A percentile compares a stretch with the other conserved stretches of the same genome.
Conservation (phyloP, 2,888 invertebrate genomes). For the Chrysomela aeneicollis region DNA sequence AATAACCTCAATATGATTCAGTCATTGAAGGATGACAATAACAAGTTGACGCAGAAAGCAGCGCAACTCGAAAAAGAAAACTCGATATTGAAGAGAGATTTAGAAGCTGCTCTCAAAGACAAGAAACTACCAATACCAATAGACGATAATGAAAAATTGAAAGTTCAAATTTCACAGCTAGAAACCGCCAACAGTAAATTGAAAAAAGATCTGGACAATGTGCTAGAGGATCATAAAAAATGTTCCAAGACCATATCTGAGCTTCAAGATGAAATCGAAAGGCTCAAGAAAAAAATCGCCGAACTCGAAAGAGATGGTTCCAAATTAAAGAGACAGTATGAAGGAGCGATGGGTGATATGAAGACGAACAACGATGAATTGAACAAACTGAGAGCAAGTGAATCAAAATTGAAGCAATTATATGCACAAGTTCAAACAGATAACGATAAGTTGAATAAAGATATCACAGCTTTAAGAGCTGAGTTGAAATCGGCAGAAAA, state of each 20-base stretch:
- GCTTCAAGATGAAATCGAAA: constrained; percentile 30
- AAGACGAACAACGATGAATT: constrained; percentile 34
- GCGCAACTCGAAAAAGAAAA: constrained; percentile 34
- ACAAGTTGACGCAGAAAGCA: constrained; percentile 25
- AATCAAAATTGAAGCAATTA: constrained; percentile 40
- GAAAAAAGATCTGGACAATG: constrained; percentile 23
- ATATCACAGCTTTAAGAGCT: constrained; percentile 35
- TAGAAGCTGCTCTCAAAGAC: constrained; percentile 26
- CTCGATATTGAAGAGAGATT: constrained; percentile 29
- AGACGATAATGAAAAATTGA: constrained; percentile 25
- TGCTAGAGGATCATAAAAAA: constrained; percentile 24
- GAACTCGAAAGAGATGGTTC: constrained; percentile 32
- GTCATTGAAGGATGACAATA: constrained; percentile 28
- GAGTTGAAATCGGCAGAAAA: constrained; percentile 28
- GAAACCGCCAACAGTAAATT: constrained; percentile 41
- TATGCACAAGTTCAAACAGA: constrained; percentile 40
- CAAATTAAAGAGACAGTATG: constrained; percentile 34
- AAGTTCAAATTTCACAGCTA: constrained; percentile 24
- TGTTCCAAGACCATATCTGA: constrained; percentile 14
- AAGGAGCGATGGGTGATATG: constrained; percentile 40
- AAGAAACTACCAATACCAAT: constrained; percentile 4
- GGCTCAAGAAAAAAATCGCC: constrained; percentile 22
- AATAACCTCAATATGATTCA: constrained; percentile 17
- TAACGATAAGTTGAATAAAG: constrained; percentile 45
- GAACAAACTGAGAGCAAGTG: constrained; percentile 35